A percentile compares a stretch with the other conserved stretches of the same genome.
phyloP scores from a whole-genome alignment of 1,140 invertebrate genomes.

The Lycorma delicatula region DNA sequence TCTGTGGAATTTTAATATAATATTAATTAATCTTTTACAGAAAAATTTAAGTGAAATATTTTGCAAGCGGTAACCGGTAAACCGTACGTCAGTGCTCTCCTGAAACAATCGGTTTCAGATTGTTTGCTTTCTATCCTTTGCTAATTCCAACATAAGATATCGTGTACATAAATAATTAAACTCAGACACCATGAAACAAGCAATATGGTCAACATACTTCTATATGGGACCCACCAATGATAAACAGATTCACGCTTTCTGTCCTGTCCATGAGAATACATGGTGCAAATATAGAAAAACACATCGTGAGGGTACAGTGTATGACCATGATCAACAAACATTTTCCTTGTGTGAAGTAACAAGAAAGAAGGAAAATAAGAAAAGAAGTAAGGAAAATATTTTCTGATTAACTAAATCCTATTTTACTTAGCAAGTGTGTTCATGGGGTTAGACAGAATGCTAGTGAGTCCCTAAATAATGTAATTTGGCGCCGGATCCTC shows the following conservation, averaged over 20 bases:
- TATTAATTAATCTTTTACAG: too few relatives aligned
- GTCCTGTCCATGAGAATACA: constrained; percentile 26
- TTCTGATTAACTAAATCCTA: constrained; percentile 13
- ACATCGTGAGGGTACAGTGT: too few relatives aligned
- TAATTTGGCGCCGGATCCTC: constrained; percentile 25
- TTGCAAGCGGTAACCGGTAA: too few relatives aligned
- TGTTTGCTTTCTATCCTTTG: too few relatives aligned
- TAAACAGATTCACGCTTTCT: constrained; percentile 20
- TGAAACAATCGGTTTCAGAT: too few relatives aligned
- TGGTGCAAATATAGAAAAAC: constrained; percentile 34
- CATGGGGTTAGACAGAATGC: constrained; percentile 22
- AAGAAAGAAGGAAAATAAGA: constrained; percentile 8
- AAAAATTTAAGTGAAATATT: too few relatives aligned
- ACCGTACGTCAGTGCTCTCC: too few relatives aligned
- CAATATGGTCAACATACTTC: constrained; percentile 16
- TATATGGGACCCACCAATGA: constrained; percentile 11
- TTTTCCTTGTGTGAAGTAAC: not conserved
- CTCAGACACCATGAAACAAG: constrained; percentile 18
- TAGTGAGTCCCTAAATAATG: constrained; percentile 22
- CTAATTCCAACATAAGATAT: too few relatives aligned
- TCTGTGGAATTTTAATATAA: too few relatives aligned
- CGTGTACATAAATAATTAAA: too few relatives aligned
- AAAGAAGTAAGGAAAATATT: constrained; percentile 17
- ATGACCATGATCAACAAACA: too few relatives aligned
- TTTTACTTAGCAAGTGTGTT: constrained; percentile 14